Evolutionary conservation across 2,113 vertebrate genomes (phyloP), one percentile per base, ranked within the genome.

Genomic region (Microcebus murinus): DNA sequence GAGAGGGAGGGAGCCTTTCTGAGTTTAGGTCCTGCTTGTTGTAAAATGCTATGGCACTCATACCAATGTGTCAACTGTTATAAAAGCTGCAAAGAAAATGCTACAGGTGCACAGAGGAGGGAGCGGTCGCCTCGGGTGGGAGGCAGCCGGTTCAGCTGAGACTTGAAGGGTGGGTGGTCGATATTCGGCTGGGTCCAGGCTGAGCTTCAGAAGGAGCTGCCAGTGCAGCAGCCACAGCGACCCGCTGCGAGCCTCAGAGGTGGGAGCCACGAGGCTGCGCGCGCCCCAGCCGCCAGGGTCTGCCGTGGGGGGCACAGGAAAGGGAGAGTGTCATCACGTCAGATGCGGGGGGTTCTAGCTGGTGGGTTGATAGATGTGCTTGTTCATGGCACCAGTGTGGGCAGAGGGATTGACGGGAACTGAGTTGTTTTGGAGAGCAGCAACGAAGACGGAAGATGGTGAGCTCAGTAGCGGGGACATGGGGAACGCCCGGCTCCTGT

Each of bases 191-290:
- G 1, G 0, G 13, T 25, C 1, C 1, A 7, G 10, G 21, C 65
- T 2, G 15, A 61, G 52, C 17, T 31, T 9, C 27, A 13, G 20
- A 25, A 12, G 34, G 7, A 52, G 14, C 67, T 5, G 25, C 9
- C n/a, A 11, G 57, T 17, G 63, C 34, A 21, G 4, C 52, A 50
- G 55, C 9, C 0, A 15, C 8, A 23, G 50, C 6, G 50, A 21
- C 5, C 17, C 4, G 15, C 8, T 8, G 23, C 18, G 25, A 31
- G 34, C 11, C 10, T 1, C 11, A 7, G 39, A 34, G 13, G 7
- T 42, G 50, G 57, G 76, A 13, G 14, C 13, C 74, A 0, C 0
- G 6, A 34, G 61, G 15, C 15, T 0, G 1, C 6, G 8, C n/a
- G 29, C 0, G 2, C 6, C 39, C 48, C 29, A 55, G 59, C 1